These are phyloP conservation scores for Alauda arvensis DNA, from an alignment of 2,797 vertebrate genomes.

Conservation along the genomic window DNA sequence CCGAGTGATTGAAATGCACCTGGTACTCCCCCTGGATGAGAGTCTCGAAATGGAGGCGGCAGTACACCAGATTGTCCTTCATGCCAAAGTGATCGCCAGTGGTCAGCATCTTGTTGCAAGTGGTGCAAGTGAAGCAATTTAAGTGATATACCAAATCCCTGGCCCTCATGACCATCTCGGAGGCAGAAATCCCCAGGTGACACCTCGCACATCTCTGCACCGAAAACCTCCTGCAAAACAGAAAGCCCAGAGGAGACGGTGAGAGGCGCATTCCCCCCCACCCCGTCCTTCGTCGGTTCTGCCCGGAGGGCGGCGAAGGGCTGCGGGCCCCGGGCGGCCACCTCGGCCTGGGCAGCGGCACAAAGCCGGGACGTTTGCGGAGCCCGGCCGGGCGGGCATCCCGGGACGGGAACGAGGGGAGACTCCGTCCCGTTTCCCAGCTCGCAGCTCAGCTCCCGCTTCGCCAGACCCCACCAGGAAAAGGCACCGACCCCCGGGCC, in stretches of 20 bases:
- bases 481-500: not conserved
- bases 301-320: not conserved
- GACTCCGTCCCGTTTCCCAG: not conserved
- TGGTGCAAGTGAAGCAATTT: slow-evolving; percentile 97
- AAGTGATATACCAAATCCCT: slow-evolving; percentile 97
- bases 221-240: slow-evolving; percentile 90
- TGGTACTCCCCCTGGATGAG: slow-evolving; percentile 96
- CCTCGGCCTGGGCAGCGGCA: not conserved
- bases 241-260: slow-evolving; percentile 47
- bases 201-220: slow-evolving; percentile 97
- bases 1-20: slow-evolving; percentile 92
- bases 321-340: not conserved
- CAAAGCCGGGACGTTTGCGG: not conserved
- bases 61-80: slow-evolving; percentile 98
- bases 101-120: slow-evolving; percentile 97
- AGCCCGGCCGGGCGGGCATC: not conserved
- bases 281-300: not conserved
- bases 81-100: slow-evolving; percentile 98
- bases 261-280: slow-evolving; percentile 42
- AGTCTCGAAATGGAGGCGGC: slow-evolving; percentile 97
- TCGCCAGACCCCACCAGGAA: not conserved
- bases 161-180: slow-evolving; percentile 98
- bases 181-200: slow-evolving; percentile 96
- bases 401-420: not conserved
- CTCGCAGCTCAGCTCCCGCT: not conserved